Conservation (phyloP, 2,888 invertebrate species). For the Cordilura impudica region DNA sequence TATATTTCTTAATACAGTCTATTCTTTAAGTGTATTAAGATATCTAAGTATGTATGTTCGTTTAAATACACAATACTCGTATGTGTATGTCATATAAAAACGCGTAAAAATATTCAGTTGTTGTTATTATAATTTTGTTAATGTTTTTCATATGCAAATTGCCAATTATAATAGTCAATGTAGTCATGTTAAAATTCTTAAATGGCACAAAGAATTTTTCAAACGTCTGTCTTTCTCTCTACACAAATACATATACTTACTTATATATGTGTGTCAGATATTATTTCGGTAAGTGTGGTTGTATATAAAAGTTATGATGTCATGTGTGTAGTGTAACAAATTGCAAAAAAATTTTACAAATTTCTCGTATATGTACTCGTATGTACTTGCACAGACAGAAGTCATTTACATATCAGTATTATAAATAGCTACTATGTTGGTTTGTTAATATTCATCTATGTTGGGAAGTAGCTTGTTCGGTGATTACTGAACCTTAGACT, state of each 20-base stretch:
- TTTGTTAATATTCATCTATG: neutral
- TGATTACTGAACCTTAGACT: neutral
- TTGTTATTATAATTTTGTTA: slow-evolving; percentile 35
- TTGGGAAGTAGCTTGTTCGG: neutral
- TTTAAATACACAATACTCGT: neutral
- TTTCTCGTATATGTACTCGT: slow-evolving; percentile 8
- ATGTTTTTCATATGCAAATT: slow-evolving; percentile 59
- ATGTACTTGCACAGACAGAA: slow-evolving; percentile 15
- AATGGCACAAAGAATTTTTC: slow-evolving; percentile 29
- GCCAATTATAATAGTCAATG: slow-evolving; percentile 59
- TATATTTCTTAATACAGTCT: too few species aligned
- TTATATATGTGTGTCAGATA: neutral
- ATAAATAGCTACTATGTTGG: neutral
- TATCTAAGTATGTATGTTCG: neutral
- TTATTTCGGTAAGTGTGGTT: neutral
- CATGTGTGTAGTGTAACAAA: slow-evolving; percentile 44
- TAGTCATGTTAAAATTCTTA: slow-evolving; percentile 39
- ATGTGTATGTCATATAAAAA: slow-evolving; percentile 25
- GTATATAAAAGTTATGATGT: slow-evolving; percentile 18
- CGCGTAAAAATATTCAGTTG: slow-evolving; percentile 55
- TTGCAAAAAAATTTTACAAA: slow-evolving; percentile 37
- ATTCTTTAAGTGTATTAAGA: neutral
- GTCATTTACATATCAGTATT: slow-evolving; percentile 35
- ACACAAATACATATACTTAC: neutral
- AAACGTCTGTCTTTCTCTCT: slow-evolving; percentile 5